Evolutionary conservation across 2,797 vertebrate species (phyloP).

Genomic region (Sandelia bainsii): DNA sequence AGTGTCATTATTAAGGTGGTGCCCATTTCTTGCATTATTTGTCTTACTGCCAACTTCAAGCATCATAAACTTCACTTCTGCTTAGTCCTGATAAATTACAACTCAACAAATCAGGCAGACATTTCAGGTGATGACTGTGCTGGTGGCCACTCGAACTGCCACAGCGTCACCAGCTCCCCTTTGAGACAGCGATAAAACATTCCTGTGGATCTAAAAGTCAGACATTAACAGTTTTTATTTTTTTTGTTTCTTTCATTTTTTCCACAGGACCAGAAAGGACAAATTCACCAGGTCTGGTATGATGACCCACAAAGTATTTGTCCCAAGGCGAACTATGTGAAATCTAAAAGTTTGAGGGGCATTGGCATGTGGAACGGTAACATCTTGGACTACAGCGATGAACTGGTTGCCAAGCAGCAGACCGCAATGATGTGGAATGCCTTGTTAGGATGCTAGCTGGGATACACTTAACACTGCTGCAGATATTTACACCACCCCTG

Average conservation of each 20-base stretch:
- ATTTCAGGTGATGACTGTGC: conserved; percentile 9
- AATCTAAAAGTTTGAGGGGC: conserved; percentile 85
- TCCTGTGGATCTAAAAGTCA: neutral
- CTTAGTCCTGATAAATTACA: neutral
- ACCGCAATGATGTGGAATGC: conserved; percentile 91
- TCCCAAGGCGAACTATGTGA: conserved; percentile 85
- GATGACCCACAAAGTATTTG: conserved; percentile 93
- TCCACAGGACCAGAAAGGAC: conserved; percentile 84
- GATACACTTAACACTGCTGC: conserved; percentile 21
- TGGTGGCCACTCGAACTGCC: neutral
- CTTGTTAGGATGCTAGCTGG: conserved; percentile 80
- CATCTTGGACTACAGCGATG: conserved; percentile 90
- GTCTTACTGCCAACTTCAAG: conserved; percentile 6
- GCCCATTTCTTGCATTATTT: neutral
- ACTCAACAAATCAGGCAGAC: conserved; percentile 31
- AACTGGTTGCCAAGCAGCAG: conserved; percentile 86
- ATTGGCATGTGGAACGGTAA: conserved; percentile 96
- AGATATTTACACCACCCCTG: conserved; percentile 43
- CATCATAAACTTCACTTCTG: neutral
- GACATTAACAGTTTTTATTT: conserved; percentile 12
- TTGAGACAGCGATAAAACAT: conserved; percentile 29
- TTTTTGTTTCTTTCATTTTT: neutral
- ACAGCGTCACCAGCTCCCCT: conserved; percentile 5
- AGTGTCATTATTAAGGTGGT: neutral
- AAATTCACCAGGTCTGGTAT: conserved; percentile 94